These are phyloP conservation scores for Scaptomyza flava DNA, from an alignment of 2,888 invertebrate species.

Conservation along the genomic window DNA sequence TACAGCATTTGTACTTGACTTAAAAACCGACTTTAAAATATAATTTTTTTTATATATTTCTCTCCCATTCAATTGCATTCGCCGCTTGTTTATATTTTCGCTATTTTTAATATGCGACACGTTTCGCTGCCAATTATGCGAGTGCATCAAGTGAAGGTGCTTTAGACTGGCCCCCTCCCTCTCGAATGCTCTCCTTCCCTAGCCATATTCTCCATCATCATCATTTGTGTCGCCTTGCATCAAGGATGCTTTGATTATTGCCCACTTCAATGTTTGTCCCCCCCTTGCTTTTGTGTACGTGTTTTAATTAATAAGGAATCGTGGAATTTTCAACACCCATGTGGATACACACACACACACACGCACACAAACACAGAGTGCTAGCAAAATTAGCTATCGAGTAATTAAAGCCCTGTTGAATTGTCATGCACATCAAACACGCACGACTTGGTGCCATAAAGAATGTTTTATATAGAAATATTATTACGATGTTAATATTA, in stretches of 20 bases:
- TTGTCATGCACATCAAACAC: constrained; percentile 48
- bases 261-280: constrained; percentile 27
- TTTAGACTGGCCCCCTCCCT: neutral
- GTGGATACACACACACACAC: constrained; percentile 18
- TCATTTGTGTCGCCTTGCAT: neutral
- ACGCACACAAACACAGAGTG: constrained; percentile 18
- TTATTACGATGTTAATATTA: constrained; percentile 21
- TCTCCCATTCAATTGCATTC: neutral
- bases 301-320: constrained; percentile 71
- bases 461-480: neutral
- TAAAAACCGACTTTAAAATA: neutral
- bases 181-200: neutral
- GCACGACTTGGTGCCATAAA: constrained; percentile 20
- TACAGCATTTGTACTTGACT: too few species aligned
- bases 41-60: neutral
- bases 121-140: constrained; percentile 59
- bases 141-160: constrained; percentile 58
- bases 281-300: constrained; percentile 44
- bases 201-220: neutral
- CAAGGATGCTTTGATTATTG: constrained; percentile 62
- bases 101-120: constrained; percentile 48
- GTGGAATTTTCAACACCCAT: constrained; percentile 33
- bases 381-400: constrained; percentile 49
- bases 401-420: constrained; percentile 66
- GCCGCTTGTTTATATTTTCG: neutral